phyloP scores from a whole-genome alignment of 2,113 vertebrate species.

The Scortum barcoo region DNA sequence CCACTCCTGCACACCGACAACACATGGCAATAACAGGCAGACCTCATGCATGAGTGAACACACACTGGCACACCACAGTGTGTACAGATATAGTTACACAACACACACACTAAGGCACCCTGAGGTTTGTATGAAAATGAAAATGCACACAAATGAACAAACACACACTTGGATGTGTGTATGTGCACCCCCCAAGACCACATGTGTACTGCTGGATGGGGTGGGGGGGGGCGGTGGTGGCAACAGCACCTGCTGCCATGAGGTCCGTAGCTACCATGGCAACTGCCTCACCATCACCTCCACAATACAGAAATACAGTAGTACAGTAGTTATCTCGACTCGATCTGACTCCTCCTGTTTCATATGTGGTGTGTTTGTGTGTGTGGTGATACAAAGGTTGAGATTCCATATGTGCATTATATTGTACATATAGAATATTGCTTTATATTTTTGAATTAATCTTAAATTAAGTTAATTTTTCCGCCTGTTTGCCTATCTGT shows the following conservation, averaged over 20 bases:
- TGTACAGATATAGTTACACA: conserved; percentile 26
- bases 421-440: background rate
- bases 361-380: background rate
- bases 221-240: conserved; percentile 36
- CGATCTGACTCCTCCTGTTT: conserved; percentile 20
- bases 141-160: conserved; percentile 25
- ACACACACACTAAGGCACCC: conserved; percentile 14
- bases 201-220: conserved; percentile 32
- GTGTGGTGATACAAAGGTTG: conserved; percentile 11
- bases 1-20: conserved; percentile 8
- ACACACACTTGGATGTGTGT: conserved; percentile 16
- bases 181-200: conserved; percentile 8
- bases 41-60: conserved; percentile 52
- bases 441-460: background rate
- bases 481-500: background rate
- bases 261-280: conserved; percentile 71
- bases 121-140: conserved; percentile 27
- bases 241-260: conserved; percentile 60
- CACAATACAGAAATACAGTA: conserved; percentile 30
- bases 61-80: conserved; percentile 27
- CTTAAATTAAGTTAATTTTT: background rate
- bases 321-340: conserved; percentile 21
- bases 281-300: conserved; percentile 69
- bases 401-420: conserved; percentile 8
- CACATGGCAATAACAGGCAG: conserved; percentile 33